phyloP scores from a whole-genome alignment of 2,113 vertebrate species.

The Sinocyclocheilus maitianheensis region DNA sequence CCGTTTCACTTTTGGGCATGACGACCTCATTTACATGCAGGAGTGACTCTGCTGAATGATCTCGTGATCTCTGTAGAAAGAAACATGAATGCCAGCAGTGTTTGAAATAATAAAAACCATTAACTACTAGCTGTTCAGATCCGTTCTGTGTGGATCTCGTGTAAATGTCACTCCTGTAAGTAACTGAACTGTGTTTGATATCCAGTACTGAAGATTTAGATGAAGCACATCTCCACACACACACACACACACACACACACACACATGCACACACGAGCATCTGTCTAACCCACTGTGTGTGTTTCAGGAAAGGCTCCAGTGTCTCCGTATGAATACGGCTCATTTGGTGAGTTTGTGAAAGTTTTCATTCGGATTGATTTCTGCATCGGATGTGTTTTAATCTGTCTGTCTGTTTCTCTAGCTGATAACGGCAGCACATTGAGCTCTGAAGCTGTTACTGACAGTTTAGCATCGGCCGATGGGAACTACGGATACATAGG shows the following conservation, averaged over 20 bases:
- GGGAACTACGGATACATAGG: conserved; percentile 83
- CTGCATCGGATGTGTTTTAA: neutral
- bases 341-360: conserved; percentile 69
- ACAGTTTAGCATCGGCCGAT: conserved; percentile 79
- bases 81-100: neutral
- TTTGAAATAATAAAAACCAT: neutral
- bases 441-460: conserved; percentile 82
- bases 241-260: too few species aligned
- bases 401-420: conserved; percentile 33
- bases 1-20: neutral
- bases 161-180: neutral
- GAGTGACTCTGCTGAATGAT: neutral
- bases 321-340: conserved; percentile 72
- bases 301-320: conserved; percentile 56
- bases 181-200: neutral
- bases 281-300: neutral
- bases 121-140: neutral
- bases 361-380: neutral
- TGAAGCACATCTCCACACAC: neutral
- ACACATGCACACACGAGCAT: neutral
- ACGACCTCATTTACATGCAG: neutral
- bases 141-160: neutral
- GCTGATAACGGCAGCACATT: conserved; percentile 84
- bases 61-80: neutral
- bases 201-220: neutral